Evolutionary conservation across 1,140 invertebrate species (phyloP).

Genomic region (Panagrolaimus sp.): DNA sequence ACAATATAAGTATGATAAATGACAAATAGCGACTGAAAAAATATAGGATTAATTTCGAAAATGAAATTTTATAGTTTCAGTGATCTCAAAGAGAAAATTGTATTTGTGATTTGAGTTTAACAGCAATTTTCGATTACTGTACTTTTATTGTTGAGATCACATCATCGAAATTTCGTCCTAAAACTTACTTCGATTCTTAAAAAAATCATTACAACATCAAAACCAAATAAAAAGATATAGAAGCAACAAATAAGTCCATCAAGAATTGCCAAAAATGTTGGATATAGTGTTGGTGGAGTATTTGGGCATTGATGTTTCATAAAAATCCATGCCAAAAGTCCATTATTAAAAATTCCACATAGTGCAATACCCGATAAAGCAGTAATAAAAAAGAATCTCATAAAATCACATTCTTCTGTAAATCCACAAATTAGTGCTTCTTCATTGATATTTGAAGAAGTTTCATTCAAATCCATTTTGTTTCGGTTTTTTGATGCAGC

Average conservation of each 20-base stretch:
- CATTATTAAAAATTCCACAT: constrained; percentile 19
- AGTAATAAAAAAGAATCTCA: constrained; percentile 20
- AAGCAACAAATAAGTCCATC: constrained; percentile 23
- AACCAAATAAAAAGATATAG: constrained; percentile 26
- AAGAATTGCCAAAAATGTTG: constrained; percentile 17
- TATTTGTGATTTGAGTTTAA: no score
- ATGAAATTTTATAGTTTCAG: neutral
- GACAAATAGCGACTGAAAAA: constrained; percentile 38
- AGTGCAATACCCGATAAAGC: constrained; percentile 9
- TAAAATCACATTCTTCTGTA: constrained; percentile 20
- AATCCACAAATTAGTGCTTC: constrained; percentile 18
- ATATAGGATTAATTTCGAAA: no score
- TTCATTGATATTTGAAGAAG: no score
- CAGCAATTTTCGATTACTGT: neutral
- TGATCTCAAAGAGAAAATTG: neutral
- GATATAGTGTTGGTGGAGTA: constrained; percentile 25
- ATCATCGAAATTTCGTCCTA: neutral
- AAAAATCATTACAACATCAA: constrained; percentile 27
- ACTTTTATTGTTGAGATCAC: no score
- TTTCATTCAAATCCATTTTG: no score
- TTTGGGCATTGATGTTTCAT: constrained; percentile 15
- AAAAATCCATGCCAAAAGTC: constrained; percentile 20
- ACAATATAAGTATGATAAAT: constrained; percentile 44
- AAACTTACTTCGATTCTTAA: constrained; percentile 19
- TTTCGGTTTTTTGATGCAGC: no score